phyloP scores from a whole-genome alignment of 2,888 invertebrate genomes.

The Ormyrus pomaceus region DNA sequence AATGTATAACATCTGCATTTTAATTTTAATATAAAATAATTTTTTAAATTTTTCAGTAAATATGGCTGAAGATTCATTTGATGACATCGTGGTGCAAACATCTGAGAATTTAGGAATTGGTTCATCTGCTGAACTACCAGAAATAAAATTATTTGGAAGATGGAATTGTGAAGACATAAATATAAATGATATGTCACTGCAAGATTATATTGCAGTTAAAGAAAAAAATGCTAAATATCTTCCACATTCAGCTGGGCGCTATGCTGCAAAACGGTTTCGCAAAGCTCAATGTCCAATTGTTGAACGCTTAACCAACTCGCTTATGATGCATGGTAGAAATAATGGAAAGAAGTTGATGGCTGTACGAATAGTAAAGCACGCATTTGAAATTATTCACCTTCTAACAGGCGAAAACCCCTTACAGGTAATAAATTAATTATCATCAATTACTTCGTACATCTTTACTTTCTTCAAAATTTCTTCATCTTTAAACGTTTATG shows the following conservation, averaged over 20 bases:
- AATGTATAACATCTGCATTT: too few species aligned
- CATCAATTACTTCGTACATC: too few species aligned
- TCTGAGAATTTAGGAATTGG: constrained; percentile 78
- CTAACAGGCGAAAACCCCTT: constrained; percentile 92
- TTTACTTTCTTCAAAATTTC: too few species aligned
- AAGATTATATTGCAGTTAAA: constrained; percentile 96
- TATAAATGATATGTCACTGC: constrained; percentile 97
- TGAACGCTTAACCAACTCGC: constrained; percentile 96
- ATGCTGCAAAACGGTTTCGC: constrained; percentile 98
- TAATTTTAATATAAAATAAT: too few species aligned
- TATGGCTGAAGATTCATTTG: constrained; percentile 77
- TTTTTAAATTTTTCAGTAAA: constrained; percentile 34
- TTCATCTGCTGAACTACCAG: constrained; percentile 89
- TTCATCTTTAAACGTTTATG: too few species aligned
- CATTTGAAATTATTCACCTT: constrained; percentile 98
- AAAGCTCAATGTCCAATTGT: constrained; percentile 99
- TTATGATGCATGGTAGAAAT: constrained; percentile 99
- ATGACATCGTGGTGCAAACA: constrained; percentile 78
- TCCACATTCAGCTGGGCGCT: constrained; percentile 98
- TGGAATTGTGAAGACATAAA: constrained; percentile 99
- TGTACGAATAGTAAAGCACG: constrained; percentile 98
- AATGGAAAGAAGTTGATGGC: constrained; percentile 99
- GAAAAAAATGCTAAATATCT: constrained; percentile 99
- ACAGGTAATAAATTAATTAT: constrained; percentile 78
- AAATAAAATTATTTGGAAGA: constrained; percentile 97